Evolutionary conservation across 1,140 invertebrate genomes (phyloP), one percentile per base, ranked within the genome.

Genomic region (Tetraneura akinire): DNA sequence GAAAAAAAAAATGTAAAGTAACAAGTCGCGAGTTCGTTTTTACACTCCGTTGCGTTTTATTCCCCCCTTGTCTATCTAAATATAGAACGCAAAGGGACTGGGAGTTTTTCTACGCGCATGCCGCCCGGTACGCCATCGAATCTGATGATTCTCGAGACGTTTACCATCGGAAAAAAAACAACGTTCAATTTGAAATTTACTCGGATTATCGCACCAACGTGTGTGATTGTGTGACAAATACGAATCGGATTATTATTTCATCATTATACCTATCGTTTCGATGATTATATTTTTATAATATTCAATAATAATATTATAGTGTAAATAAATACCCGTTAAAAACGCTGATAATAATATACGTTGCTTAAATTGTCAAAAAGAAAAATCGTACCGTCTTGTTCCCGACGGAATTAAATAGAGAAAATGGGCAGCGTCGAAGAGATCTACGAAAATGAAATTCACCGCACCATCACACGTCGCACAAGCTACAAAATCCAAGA

Each of bases 401-500:
- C 21, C 45, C 37, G 13, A 42, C 37, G 18, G 13, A 70, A 49
- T 47, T 37, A 4, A 37, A 37, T 37, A 10, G 11, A 5, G 13
- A 29, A 71, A 71, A 83, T 83, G 83, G 82, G 82, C 8, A 83
- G 82, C 47, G 82, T 83, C 47, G 83, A 83, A 60, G 83, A 83
- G 37, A 80, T 81, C 1, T 83, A 83, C 71, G 83, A 83, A 62
- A 82, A 81, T 45, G 83, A 83, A 81, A 80, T 83, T 55, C 80
- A 80, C 73, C 73, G 82, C 6, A 83, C 82, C 16, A 81, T 83
- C 8, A 83, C 82, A 3, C 80, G 83, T 70, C 82, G 83, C 49
- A 83, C 83, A 13, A 83, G 82, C 49, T 83, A 80, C 83, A 83
- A 83, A 81, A 83, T 83, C 21, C 70, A 83, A 78, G 83, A 83